phyloP scores from a whole-genome alignment of 2,888 invertebrate species.

The Hemaris fuciformis region DNA sequence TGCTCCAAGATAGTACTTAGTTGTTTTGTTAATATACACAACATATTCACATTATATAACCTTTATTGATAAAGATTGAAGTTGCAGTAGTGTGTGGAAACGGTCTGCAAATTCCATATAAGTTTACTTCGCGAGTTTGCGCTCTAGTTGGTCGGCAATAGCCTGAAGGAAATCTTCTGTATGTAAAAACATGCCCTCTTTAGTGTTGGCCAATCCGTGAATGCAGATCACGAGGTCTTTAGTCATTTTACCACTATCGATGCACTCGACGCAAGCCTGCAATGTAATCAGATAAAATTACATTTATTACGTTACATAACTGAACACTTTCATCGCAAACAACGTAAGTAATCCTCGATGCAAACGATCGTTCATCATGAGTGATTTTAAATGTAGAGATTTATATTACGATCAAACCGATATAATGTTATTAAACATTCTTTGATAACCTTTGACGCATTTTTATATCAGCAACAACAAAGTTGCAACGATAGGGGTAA shows the following conservation, averaged over 20 bases:
- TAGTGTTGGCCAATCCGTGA: conserved; percentile 90
- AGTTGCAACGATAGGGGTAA: background rate
- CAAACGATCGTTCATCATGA: background rate
- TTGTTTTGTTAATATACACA: background rate
- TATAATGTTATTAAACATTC: background rate
- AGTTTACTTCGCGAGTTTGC: conserved; percentile 62
- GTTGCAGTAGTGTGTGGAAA: background rate
- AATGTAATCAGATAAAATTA: conserved; percentile 6
- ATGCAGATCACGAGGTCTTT: conserved; percentile 94
- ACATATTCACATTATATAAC: background rate
- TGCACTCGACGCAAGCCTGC: conserved; percentile 89
- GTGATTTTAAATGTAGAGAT: conserved; percentile 8
- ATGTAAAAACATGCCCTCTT: conserved; percentile 90
- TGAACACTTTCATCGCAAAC: background rate
- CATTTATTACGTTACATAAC: background rate
- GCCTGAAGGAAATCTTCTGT: conserved; percentile 94
- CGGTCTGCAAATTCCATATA: background rate
- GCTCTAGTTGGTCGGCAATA: conserved; percentile 87
- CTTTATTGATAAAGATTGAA: background rate
- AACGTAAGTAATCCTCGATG: background rate
- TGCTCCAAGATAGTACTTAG: background rate
- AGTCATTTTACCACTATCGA: conserved; percentile 92
- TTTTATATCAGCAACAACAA: background rate
- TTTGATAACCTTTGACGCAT: background rate
- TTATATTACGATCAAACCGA: background rate